Percentiles rank a stretch among this genome's conserved stretches.
phyloP scores from a whole-genome alignment of 2,888 invertebrate species.

The Microdon myrmicae region DNA sequence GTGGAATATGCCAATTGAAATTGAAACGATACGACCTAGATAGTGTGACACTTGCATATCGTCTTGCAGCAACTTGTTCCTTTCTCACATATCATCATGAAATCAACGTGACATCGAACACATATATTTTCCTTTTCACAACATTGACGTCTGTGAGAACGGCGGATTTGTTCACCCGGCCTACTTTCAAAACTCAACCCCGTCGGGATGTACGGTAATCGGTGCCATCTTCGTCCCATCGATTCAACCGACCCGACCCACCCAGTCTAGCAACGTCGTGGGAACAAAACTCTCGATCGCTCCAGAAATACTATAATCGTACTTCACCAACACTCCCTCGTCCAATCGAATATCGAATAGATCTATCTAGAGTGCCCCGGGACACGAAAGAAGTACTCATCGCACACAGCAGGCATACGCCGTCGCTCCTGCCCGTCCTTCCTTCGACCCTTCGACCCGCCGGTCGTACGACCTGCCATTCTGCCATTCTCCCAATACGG shows the following conservation, averaged over 20 bases:
- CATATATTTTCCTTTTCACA: too few relatives aligned
- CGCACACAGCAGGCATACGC: too few relatives aligned
- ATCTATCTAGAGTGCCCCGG: conserved; percentile 37
- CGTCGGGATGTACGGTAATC: conserved; percentile 47
- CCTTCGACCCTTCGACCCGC: too few relatives aligned
- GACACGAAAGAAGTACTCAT: conserved; percentile 40
- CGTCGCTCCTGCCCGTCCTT: too few relatives aligned
- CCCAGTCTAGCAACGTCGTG: conserved; percentile 44
- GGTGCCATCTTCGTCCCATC: conserved; percentile 41
- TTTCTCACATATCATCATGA: too few relatives aligned
- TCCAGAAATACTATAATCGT: conserved; percentile 38
- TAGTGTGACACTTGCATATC: too few relatives aligned
- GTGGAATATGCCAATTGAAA: too few relatives aligned
- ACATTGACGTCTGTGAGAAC: too few relatives aligned
- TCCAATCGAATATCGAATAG: conserved; percentile 31
- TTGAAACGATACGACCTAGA: too few relatives aligned
- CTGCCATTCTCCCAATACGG: too few relatives aligned
- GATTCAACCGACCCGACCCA: conserved; percentile 30
- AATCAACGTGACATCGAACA: conserved; percentile 39
- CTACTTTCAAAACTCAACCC: conserved; percentile 46
- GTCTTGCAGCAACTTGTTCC: too few relatives aligned
- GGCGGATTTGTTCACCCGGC: conserved; percentile 29
- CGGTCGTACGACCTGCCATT: too few relatives aligned
- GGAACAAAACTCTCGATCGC: conserved; percentile 45
- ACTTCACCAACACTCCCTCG: conserved; percentile 36